Evolutionary conservation across 1,140 invertebrate genomes (phyloP).

Genomic region (Diabrotica undecimpunctata): DNA sequence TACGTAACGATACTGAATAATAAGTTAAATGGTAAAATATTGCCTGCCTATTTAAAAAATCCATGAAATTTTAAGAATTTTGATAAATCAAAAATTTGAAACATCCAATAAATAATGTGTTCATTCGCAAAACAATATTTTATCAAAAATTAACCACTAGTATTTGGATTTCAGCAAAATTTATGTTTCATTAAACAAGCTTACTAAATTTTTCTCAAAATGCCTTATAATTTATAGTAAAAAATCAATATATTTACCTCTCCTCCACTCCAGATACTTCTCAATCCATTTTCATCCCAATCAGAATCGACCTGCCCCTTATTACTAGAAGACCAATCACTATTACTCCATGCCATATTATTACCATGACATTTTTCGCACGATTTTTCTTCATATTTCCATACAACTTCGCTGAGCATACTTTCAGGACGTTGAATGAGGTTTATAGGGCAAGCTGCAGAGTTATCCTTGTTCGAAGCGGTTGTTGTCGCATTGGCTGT

Average conservation of each 20-base stretch:
- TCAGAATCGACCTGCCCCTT: conserved; percentile 13
- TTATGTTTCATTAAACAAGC: too few relatives aligned
- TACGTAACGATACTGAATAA: too few relatives aligned
- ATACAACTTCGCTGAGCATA: conserved; percentile 28
- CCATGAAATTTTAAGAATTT: too few relatives aligned
- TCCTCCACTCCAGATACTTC: conserved; percentile 34
- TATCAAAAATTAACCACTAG: too few relatives aligned
- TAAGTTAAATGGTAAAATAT: too few relatives aligned
- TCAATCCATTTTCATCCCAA: conserved; percentile 24
- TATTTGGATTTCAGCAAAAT: too few relatives aligned
- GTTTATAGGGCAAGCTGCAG: conserved; percentile 12
- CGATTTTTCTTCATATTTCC: conserved; percentile 25
- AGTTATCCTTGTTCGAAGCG: conserved; percentile 10
- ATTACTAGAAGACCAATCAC: conserved; percentile 9
- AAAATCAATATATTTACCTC: conserved; percentile 15
- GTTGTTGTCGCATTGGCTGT: not conserved
- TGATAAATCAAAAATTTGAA: too few relatives aligned
- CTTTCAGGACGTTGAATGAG: conserved; percentile 12
- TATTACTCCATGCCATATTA: conserved; percentile 14
- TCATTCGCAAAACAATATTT: too few relatives aligned
- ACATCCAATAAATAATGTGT: too few relatives aligned
- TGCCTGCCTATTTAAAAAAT: too few relatives aligned
- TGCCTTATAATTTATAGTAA: too few relatives aligned
- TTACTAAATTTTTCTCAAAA: too few relatives aligned
- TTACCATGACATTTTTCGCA: conserved; percentile 35